Conservation (phyloP, 2,113 vertebrate genomes). For the Hippocampus mohnikei region DNA sequence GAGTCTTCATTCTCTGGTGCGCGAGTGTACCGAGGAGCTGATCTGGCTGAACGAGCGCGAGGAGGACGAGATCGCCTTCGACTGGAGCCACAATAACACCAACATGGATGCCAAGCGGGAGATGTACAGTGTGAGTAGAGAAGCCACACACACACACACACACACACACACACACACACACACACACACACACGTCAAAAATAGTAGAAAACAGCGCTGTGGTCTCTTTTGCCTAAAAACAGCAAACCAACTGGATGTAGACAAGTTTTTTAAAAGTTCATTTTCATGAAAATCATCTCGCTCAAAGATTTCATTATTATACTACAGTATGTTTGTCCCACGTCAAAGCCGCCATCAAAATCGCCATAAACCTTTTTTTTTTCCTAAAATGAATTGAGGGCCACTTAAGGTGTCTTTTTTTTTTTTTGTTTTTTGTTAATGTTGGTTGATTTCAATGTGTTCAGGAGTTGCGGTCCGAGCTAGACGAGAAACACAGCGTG, state of each 20-base stretch:
- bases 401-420: too few species aligned
- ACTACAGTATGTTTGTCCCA: too few species aligned
- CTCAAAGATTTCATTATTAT: too few species aligned
- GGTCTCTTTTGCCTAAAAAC: too few species aligned
- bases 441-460: not conserved
- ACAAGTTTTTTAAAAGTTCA: too few species aligned
- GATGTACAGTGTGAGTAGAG: slow-evolving; percentile 82
- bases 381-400: too few species aligned
- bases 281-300: too few species aligned
- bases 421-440: too few species aligned
- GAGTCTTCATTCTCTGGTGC: slow-evolving; percentile 88
- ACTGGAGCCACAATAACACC: slow-evolving; percentile 92
- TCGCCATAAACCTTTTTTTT: too few species aligned
- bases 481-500: slow-evolving; percentile 88
- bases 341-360: too few species aligned
- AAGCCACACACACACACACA: too few species aligned
- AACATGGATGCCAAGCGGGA: slow-evolving; percentile 85
- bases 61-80: slow-evolving; percentile 94
- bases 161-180: not conserved
- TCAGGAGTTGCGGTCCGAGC: slow-evolving; percentile 84
- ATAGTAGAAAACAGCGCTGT: not conserved
- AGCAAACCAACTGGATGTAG: too few species aligned
- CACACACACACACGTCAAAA: not conserved
- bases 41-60: slow-evolving; percentile 98
- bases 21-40: slow-evolving; percentile 87